Evolutionary conservation across 1,140 invertebrate species (phyloP).

Genomic region (Drosophila suzukii): DNA sequence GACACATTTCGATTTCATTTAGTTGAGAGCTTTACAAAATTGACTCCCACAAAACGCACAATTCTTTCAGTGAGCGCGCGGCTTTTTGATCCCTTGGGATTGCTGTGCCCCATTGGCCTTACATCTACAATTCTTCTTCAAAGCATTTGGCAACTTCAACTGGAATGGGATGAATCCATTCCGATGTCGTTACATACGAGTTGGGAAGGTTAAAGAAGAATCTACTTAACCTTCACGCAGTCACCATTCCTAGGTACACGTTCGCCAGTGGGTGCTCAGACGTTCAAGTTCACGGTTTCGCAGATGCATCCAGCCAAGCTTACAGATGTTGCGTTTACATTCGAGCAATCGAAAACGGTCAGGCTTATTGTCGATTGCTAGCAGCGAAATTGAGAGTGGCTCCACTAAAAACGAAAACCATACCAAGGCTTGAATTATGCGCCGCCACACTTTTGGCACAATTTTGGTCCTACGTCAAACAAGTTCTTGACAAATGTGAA

Average conservation of each 20-base stretch:
- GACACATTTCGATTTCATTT: no score
- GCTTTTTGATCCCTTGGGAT: no score
- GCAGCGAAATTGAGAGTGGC: conserved; percentile 1
- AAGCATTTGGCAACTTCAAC: background rate
- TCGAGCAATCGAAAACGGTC: background rate
- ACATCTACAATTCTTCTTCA: background rate
- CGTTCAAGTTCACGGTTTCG: background rate
- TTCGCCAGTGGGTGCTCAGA: background rate
- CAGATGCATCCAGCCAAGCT: background rate
- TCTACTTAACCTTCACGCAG: background rate
- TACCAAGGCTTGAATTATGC: background rate
- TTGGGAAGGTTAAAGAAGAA: no score
- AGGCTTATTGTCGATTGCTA: background rate
- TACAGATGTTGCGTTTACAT: background rate
- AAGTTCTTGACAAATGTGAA: background rate
- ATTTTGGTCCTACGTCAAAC: background rate
- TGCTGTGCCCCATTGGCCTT: no score
- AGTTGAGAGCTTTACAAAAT: no score
- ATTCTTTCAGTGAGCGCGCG: no score
- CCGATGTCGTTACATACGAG: no score
- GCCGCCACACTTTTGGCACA: background rate
- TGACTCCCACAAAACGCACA: no score
- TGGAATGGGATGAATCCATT: background rate
- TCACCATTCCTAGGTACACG: background rate
- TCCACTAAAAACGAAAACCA: conserved; percentile 1